phyloP scores from a whole-genome alignment of 2,888 invertebrate species.

The Drosophila percnosoma region DNA sequence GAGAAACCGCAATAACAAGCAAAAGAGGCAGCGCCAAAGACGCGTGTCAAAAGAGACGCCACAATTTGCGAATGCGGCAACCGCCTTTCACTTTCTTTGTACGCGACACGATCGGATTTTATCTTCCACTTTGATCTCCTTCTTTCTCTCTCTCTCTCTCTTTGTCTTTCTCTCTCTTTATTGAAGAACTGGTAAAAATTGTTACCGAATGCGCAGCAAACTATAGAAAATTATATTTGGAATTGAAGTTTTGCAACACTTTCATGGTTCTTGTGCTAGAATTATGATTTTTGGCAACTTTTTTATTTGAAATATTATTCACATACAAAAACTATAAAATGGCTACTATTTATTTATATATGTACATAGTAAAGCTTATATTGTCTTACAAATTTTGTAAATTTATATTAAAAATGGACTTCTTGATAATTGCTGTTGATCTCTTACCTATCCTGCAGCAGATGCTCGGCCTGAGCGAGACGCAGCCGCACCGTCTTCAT shows the following conservation, averaged over 20 bases:
- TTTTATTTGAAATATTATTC: neutral
- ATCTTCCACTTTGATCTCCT: neutral
- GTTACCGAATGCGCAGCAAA: neutral
- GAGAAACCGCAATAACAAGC: slow-evolving; percentile 7
- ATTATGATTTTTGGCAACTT: neutral
- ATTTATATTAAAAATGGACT: neutral
- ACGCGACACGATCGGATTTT: slow-evolving; percentile 1
- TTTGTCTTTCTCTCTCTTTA: neutral
- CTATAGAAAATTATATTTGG: too few species aligned
- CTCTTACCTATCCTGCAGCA: slow-evolving; percentile 90
- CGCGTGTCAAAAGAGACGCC: slow-evolving; percentile 40
- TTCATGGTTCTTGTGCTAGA: neutral
- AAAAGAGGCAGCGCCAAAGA: slow-evolving; percentile 23
- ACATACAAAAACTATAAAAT: neutral
- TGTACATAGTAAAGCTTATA: neutral
- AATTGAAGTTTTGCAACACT: neutral
- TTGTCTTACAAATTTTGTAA: neutral
- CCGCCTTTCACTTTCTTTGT: slow-evolving; percentile 60
- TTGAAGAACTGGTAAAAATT: neutral
- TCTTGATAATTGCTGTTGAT: neutral
- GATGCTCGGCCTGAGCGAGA: slow-evolving; percentile 89
- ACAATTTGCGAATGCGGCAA: slow-evolving; percentile 40
- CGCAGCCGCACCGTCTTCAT: slow-evolving; percentile 94
- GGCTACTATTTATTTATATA: neutral
- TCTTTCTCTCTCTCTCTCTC: neutral